Evolutionary conservation across 2,797 vertebrate species (phyloP), one percentile per base, ranked within the genome.

Genomic region (Merluccius polli): DNA sequence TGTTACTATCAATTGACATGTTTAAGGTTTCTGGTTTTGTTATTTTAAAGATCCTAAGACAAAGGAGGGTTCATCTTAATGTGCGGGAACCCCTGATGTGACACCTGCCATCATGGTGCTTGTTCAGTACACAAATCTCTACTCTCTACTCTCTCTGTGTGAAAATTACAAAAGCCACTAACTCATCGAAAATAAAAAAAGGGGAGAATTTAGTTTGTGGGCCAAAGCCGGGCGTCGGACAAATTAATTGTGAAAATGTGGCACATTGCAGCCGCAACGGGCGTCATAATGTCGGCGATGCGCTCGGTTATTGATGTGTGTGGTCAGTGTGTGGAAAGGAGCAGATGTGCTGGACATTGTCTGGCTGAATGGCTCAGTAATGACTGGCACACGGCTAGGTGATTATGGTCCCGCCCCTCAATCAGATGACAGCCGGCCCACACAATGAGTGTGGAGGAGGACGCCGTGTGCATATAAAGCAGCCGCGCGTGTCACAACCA

Each of bases 311-410:
- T 72, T 35, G n/a, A 35, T 71, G 70, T 41, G 71, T 72, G 71
- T 72, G 71, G 71, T 72, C 18, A 12, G 33, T 71, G 70, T 36
- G 33, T 18, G 31, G 30, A 18, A 24, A 11, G 70, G 24, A 80
- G 84, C 89, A 91, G 88, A 90, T 92, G 88, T 84, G 87, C 0
- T 38, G 76, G 77, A 83, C 87, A 88, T 87, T 90, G 90, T 89
- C 76, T 75, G 81, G 73, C 32, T 82, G 83, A 73, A n/a, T 48
- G 80, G 76, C 73, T 78, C 83, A 73, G 82, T 88, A 87, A 87
- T 84, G 90, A 90, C 70, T 78, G 83, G 87, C 85, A 84, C 90
- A 89, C 80, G 79, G 86, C 78, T 33, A 52, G 75, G 69, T 90
- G 89, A 90, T 89, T 89, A 83, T 85, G 72, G 82, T 78, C 83